Base-by-base conservation (phyloP, 2,888 invertebrate genomes). In the Biston betularia region DNA sequence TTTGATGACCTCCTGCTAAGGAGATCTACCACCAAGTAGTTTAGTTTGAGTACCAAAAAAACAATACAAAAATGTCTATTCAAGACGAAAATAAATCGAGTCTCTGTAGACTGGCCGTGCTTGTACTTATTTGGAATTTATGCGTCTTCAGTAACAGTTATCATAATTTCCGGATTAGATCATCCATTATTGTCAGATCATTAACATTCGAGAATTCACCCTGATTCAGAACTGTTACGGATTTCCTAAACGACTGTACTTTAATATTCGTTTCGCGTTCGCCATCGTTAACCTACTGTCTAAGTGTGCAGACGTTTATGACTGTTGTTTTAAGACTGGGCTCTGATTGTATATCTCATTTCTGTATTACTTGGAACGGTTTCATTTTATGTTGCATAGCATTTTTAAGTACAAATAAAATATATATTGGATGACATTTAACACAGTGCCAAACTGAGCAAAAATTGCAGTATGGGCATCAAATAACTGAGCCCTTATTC, bases 211-310 rank as follows among this genome's bases (percentile, higher is more conserved):
- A 62, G 10, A 52, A 49, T 52, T 65, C 61, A 60, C 59, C 38
- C 48, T 65, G 59, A 49, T 59, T 62, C 42, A 45, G 44, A 52
- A 64, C 68, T 57, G 63, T 62, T 69, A 67, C 63, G 71, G 69
- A 68, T 63, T 71, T 71, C 67, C 64, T 60, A 71, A 65, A 67
- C 55, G 63, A 58, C 56, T 62, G 12, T 48, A 11, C 38, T 72
- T 68, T 56, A 64, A 68, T 68, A 72, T 72, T 72, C 69, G 58
- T 57, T 62, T 34, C 24, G 61, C 65, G 63, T 65, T 65, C 49
- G 12, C 11, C 45, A 50, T 63, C 69, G 67, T 64, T 66, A 64
- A 57, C 67, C 69, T 71, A 59, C 65, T 69, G 69, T 34, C 64
- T 48, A 40, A 62, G 58, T 49, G 54, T 59, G 35, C 60, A 56